Evolutionary conservation across 2,888 invertebrate genomes (phyloP), one percentile per base, ranked within the genome.

Genomic region (Chalcis sispes): DNA sequence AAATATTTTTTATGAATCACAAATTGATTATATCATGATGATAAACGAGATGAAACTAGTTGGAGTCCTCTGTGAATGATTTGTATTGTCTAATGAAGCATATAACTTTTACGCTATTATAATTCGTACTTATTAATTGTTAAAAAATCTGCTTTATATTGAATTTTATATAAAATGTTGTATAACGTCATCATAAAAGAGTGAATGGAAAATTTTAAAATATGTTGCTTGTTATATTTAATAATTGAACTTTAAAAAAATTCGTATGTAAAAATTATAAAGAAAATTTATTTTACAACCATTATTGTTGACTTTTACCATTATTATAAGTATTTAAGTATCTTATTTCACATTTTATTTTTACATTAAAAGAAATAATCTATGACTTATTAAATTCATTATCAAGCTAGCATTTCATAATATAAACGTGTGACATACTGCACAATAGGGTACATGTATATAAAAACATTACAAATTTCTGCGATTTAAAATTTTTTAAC

Each of bases 401-500:
- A 61, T 46, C 67, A 27, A 50, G 20, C 29, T 50, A 46, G 54
- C 42, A 74, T 54, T 64, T 69, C 27, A 62, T 46, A 67, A 54
- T 54, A 56, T 74, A 27, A 74, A 62, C 62, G 54, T 74, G 67
- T 74, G 36, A 67, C 62, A 61, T 36, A 48, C 29, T 69, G 59
- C 62, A 54, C 54, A 69, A 69, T 74, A 74, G 48, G 62, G 48
- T 69, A 75, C 13, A 48, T 75, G 74, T 75, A 70, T 20, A 69
- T 69, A 73, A 29, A 66, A 74, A 32, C 62, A 70, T 64, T 58
- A 70, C 71, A 66, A 64, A 69, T 69, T 74, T 61, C 72, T 66
- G 66, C 61, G 61, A 67, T 15, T 74, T 29, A 64, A 71, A 76
- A 79, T 82, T 85, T 84, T 84, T 81, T 82, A 85, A 84, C 78